Evolutionary conservation across 2,797 vertebrate genomes (phyloP), one percentile per base, ranked within the genome.

Genomic region (Sardinella longiceps): DNA sequence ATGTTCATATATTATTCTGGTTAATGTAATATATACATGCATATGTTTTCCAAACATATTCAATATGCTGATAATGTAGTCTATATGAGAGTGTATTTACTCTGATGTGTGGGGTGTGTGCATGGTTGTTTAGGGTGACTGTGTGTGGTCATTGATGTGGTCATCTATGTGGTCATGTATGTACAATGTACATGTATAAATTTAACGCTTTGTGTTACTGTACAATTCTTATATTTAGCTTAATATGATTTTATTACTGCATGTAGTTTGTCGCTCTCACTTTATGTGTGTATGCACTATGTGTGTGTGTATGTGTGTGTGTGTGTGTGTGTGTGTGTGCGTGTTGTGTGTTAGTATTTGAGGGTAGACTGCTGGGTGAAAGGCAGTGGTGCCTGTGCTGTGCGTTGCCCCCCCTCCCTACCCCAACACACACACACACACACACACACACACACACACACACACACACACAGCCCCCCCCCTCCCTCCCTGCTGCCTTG

Each of bases 401-500:
- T 43, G 33, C 15, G 1, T 0, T 43, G 2, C 18, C 70, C 70
- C 70, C 5, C 33, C 15, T 0, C 5, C 37, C 12, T 10, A 3
- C 46, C 5, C 12, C 25, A 7, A 30, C 56, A 25, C n/a, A n/a
- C n/a, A 58, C 56, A 58, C 56, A 25, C 56, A 58, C 56, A 23
- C 56, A 58, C 56, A 58, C 56, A 58, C 28, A 5, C 53, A 1
- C 53, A 58, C 53, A 4, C 1, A 43, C 39, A 43, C 39, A 43
- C 45, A 46, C 45, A 46, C 5, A 11, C 45, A 46, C 45, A 46
- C 45, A 46, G 5, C 18, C 33, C 9, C 43, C 53, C 53, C 53
- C 2, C 87, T 87, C 91, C 88, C n/a, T n/a, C 77, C 46, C 87
- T 89, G 88, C 82, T 74, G 80, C 45, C 83, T 85, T 85, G 84